Evolutionary conservation across 2,888 invertebrate genomes (phyloP).

Genomic region (Stenoptilia bipunctidactyla): DNA sequence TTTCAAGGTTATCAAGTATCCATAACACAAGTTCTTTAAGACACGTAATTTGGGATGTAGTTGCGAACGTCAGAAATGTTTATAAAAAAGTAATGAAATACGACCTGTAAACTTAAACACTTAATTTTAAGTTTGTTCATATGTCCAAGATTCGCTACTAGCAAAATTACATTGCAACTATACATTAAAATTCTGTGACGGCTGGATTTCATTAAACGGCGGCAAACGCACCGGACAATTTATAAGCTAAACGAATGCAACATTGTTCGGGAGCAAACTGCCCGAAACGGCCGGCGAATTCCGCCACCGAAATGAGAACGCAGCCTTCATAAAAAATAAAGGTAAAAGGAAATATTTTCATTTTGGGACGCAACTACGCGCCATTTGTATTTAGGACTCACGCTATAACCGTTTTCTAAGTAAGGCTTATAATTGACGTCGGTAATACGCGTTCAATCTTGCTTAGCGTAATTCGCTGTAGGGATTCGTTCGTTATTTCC

Average conservation of each 20-base stretch:
- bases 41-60: too few relatives aligned
- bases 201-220: conserved; percentile 42
- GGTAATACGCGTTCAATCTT: conserved; percentile 8
- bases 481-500: conserved; percentile 14
- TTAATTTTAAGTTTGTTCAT: too few relatives aligned
- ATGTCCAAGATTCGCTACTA: too few relatives aligned
- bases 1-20: too few relatives aligned
- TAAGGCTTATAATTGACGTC: conserved; percentile 2
- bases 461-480: conserved; percentile 12
- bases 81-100: too few relatives aligned
- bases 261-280: conserved; percentile 4
- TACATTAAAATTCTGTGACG: conserved; percentile 37
- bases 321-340: too few relatives aligned
- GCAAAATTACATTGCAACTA: conserved; percentile 12
- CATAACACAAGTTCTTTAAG: too few relatives aligned
- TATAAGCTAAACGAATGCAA: conserved; percentile 27
- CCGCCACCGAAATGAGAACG: conserved; percentile 27
- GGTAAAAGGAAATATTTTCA: too few relatives aligned
- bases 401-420: not conserved
- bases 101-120: too few relatives aligned
- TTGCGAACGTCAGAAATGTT: too few relatives aligned
- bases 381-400: too few relatives aligned
- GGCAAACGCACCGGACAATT: conserved; percentile 36
- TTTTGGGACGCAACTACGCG: too few relatives aligned
- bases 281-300: conserved; percentile 42